Conservation (phyloP, 2,888 invertebrate genomes). For the Rotaria magnacalcarata region DNA sequence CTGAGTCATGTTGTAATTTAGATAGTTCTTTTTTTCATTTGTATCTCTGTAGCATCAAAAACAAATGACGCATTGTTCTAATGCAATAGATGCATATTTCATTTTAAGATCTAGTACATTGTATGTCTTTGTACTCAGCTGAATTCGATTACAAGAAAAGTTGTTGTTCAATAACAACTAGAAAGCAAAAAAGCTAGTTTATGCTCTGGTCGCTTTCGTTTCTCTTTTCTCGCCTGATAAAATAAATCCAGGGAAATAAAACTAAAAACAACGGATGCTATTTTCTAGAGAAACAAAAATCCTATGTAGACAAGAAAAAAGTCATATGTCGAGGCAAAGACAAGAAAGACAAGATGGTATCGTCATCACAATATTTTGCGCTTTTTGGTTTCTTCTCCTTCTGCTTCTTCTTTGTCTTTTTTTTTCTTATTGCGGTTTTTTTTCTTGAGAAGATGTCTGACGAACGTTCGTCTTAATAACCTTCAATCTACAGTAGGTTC, state of each 20-base stretch:
- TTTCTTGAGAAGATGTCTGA: background rate
- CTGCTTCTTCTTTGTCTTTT: background rate
- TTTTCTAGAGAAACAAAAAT: background rate
- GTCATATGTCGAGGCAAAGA: background rate
- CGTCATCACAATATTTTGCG: background rate
- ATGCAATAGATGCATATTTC: background rate
- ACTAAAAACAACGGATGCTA: conserved; percentile 15
- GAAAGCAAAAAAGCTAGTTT: background rate
- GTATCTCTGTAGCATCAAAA: background rate
- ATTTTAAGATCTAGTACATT: background rate
- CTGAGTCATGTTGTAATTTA: background rate
- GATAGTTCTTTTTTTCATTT: background rate
- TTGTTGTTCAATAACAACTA: background rate
- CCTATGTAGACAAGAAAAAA: background rate
- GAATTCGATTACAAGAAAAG: background rate
- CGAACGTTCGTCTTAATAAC: background rate
- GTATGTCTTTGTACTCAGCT: background rate
- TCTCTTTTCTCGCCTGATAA: background rate
- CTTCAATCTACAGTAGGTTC: background rate
- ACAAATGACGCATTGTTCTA: background rate
- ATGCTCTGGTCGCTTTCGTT: background rate
- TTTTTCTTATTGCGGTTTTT: background rate
- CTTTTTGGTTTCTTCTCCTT: background rate
- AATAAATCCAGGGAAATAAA: background rate
- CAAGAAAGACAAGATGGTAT: background rate